These are phyloP conservation scores for Oscheius onirici DNA, from an alignment of 2,888 invertebrate genomes.

Conservation along the genomic window DNA sequence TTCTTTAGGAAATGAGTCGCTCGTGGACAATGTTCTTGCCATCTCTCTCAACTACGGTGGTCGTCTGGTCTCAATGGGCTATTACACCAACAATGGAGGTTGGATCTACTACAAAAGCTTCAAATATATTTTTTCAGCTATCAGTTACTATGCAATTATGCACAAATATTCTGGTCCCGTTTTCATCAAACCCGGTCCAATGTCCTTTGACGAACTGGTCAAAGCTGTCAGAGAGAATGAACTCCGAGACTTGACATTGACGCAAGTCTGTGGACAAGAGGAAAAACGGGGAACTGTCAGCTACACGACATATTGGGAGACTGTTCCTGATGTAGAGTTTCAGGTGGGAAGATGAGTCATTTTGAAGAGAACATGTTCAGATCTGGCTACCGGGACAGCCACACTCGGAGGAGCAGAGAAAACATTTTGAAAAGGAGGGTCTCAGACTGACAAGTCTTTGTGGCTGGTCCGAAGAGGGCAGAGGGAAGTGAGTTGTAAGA, in stretches of 20 bases:
- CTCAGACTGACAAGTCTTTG: constrained; percentile 65
- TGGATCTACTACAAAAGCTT: not conserved
- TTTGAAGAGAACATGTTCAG: constrained; percentile 35
- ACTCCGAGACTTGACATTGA: constrained; percentile 65
- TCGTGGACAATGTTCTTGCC: constrained; percentile 67
- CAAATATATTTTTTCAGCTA: too few relatives aligned
- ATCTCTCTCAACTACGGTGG: constrained; percentile 64
- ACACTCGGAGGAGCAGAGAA: constrained; percentile 63
- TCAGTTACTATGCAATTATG: constrained; percentile 69
- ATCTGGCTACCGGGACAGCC: constrained; percentile 70
- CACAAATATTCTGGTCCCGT: constrained; percentile 68
- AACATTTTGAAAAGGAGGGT: constrained; percentile 65
- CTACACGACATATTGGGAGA: constrained; percentile 70
- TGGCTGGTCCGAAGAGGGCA: constrained; percentile 61
- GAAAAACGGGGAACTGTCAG: constrained; percentile 58
- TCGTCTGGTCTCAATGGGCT: constrained; percentile 68
- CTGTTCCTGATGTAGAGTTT: constrained; percentile 62
- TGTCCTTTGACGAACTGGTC: constrained; percentile 65
- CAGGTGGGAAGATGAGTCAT: constrained; percentile 42
- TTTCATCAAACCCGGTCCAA: constrained; percentile 69
- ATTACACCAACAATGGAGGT: constrained; percentile 43
- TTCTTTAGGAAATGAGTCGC: constrained; percentile 54
- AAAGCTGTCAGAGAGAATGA: constrained; percentile 68
- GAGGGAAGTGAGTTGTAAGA: constrained; percentile 50
- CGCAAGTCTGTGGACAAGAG: constrained; percentile 70